Evolutionary conservation across 92 coral and sea anemone genomes (phyloP).

Genomic region (Zoanthus gigantus): DNA sequence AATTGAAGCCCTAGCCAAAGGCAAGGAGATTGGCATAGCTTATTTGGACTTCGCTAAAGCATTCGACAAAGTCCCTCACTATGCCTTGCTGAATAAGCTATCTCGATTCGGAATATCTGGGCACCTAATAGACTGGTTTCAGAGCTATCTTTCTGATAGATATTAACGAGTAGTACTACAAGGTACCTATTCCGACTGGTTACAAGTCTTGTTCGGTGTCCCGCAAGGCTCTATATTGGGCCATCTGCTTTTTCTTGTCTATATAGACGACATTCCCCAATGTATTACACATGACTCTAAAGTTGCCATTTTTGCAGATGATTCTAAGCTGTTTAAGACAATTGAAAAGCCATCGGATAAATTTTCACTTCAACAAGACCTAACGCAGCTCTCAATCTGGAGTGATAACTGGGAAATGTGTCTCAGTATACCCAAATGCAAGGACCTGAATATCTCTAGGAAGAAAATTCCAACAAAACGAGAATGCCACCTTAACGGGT

Average conservation of each 20-base stretch:
- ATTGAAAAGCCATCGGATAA: constrained; percentile 51
- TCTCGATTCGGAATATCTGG: constrained; percentile 21
- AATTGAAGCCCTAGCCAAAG: constrained; percentile 22
- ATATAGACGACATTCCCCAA: constrained; percentile 48
- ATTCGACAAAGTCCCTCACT: constrained; percentile 38
- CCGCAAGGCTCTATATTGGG: constrained; percentile 50
- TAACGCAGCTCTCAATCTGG: constrained; percentile 58
- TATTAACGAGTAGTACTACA: constrained; percentile 25
- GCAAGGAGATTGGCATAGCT: constrained; percentile 39
- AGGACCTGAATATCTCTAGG: constrained; percentile 52
- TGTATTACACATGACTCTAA: constrained; percentile 46
- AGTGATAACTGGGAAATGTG: constrained; percentile 47
- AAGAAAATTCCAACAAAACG: constrained; percentile 40
- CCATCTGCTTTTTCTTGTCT: constrained; percentile 40
- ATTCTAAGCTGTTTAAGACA: constrained; percentile 45
- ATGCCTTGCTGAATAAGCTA: constrained; percentile 22
- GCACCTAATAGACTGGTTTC: constrained; percentile 19
- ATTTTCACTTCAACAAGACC: constrained; percentile 49
- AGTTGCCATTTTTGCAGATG: constrained; percentile 47
- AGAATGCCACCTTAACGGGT: constrained; percentile 49
- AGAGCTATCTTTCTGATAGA: constrained; percentile 40
- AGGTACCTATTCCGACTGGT: constrained; percentile 29
- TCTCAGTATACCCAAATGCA: constrained; percentile 61
- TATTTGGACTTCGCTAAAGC: constrained; percentile 39
- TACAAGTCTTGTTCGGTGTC: constrained; percentile 35